Percentiles rank a stretch among this genome's conserved stretches.
Evolutionary conservation across 2,797 vertebrate genomes (phyloP).

Genomic region (Chelonia mydas): DNA sequence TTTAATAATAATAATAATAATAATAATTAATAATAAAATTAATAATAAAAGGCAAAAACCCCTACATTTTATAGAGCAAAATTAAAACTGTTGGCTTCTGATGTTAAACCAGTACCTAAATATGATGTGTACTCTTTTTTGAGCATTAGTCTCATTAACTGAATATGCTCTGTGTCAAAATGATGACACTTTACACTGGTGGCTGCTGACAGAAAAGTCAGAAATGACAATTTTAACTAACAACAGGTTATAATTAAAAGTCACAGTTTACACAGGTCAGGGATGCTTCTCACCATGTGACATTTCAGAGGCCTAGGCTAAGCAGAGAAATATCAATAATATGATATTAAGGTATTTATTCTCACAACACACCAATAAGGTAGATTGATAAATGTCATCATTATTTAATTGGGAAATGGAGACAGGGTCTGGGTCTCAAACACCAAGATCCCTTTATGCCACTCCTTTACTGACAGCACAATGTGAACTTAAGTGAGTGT

Average conservation of each 20-base stretch:
- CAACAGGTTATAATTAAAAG: neutral
- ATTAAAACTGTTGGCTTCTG: neutral
- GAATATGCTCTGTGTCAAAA: neutral
- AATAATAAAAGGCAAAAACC: neutral
- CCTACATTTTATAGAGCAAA: neutral
- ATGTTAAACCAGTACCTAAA: neutral
- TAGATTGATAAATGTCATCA: neutral
- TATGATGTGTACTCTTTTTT: neutral
- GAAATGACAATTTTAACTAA: neutral
- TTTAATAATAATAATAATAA: neutral
- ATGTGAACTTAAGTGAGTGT: neutral
- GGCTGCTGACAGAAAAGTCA: neutral
- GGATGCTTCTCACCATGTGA: neutral
- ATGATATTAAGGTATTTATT: neutral
- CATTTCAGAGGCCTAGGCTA: neutral
- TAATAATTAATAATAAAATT: neutral
- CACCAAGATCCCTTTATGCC: neutral
- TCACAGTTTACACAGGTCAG: neutral
- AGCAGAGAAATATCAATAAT: neutral
- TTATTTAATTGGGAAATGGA: neutral
- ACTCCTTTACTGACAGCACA: neutral
- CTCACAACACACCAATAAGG: neutral
- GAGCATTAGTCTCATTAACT: neutral
- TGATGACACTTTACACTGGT: neutral
- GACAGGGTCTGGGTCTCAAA: neutral